Conservation (phyloP, 2,113 vertebrate genomes). For the Syrmaticus mikado region DNA sequence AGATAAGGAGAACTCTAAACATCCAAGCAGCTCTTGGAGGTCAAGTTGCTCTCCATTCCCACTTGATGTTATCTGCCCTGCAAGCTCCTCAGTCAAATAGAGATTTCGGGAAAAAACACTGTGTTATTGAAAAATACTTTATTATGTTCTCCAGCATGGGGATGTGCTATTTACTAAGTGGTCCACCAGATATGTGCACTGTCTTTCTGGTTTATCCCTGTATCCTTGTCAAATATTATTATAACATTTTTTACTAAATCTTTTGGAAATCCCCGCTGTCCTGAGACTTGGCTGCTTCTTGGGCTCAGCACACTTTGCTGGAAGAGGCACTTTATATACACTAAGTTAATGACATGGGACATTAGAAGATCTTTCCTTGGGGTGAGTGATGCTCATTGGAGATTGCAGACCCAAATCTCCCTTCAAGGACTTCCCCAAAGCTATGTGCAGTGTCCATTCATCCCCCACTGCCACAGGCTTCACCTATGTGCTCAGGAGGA, state of each 20-base stretch:
- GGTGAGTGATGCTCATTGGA: neutral
- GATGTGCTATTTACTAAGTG: neutral
- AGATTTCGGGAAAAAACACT: neutral
- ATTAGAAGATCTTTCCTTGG: neutral
- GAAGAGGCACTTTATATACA: neutral
- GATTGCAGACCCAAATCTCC: neutral
- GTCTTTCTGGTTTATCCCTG: neutral
- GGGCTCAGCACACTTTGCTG: neutral
- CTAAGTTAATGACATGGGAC: neutral
- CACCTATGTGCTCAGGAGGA: neutral
- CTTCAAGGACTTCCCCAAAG: neutral
- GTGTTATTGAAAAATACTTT: neutral
- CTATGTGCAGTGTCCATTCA: rapidly evolving
- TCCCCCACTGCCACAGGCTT: neutral
- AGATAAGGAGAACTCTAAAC: conserved; percentile 53
- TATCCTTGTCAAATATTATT: conserved; percentile 19
- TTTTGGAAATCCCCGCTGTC: conserved; percentile 53
- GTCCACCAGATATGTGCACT: neutral
- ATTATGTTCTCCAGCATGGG: neutral
- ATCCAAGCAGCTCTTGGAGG: conserved; percentile 51
- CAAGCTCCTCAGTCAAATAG: conserved; percentile 20
- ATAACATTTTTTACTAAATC: conserved; percentile 32
- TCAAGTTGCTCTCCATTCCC: conserved; percentile 38
- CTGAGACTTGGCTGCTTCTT: neutral
- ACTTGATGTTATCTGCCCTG: conserved; percentile 51